Base-by-base conservation (phyloP, 1,140 invertebrate species). In the Phymastichus coffea region DNA sequence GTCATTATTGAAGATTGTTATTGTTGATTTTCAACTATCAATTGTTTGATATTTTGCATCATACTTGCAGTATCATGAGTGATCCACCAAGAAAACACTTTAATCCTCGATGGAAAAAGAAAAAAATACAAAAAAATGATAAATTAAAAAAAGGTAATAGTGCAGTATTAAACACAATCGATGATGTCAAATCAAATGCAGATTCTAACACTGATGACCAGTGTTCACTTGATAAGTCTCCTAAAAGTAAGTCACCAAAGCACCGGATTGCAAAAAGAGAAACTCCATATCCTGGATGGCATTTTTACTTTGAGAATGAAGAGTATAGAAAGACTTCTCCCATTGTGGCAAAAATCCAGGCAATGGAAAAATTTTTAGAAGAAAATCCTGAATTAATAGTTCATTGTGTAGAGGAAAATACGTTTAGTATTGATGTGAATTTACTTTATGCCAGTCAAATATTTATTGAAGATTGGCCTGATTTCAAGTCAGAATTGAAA, bases 261-360 rank as follows among this genome's bases (percentile, higher is more conserved):
- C 23, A 20, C 26, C 47, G 28, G 30, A 25, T 15, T 22, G 28
- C 20, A 15, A 37, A 46, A 28, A 12, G 35, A 26, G 64, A 70
- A 38, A 69, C 66, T 65, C 77, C 83, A 26, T 87, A 86, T 67
- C 79, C 82, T 68, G 82, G 83, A 44, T 90, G 88, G 87, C 84
- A 83, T 60, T 68, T 88, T 8, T 90, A 90, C 75, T 87, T 89
- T 72, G 80, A 84, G 49, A 80, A 84, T 57, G 82, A 87, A 83
- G 85, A 81, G 53, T 83, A 81, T 65, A 75, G 79, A 66, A 71
- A 79, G 53, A 67, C 71, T 51, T 73, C 78, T 37, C 67, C 73
- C 48, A 76, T 81, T 33, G 62, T 80, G 15, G 68, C 75, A 33
- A 83, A 85, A 75, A 76, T 86, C 8, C 73, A 81, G 66, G 71